Evolutionary conservation across 2,113 vertebrate species (phyloP), one percentile per base, ranked within the genome.

Genomic region (Phocoena phocoena): DNA sequence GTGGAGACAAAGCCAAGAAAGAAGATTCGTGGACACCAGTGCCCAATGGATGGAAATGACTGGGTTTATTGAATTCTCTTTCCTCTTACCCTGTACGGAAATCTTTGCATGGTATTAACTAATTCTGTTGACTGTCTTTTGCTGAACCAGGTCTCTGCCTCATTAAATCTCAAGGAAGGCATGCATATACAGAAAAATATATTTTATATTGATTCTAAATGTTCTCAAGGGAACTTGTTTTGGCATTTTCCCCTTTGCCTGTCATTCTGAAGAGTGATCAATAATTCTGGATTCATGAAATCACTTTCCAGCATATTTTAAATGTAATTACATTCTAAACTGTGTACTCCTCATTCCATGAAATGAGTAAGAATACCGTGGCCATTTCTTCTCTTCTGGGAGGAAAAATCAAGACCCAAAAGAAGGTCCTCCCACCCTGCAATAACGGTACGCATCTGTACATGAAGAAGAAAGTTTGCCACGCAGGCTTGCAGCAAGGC

Each of bases 241-340:
- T 55, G 33, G 68, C 92, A 95, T 93, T 93, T 88, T 8, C 41
- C 53, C 83, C 44, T 87, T 60, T 96, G 93, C 71, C 55, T 97
- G 68, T 96, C 83, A 96, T 91, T 86, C 58, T 92, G 70, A 96
- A 96, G 81, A 97, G 44, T 92, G 73, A 97, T n/a, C 85, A 74
- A 96, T 95, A 83, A 93, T 96, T 97, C 82, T 63, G 67, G 83
- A 96, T 97, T 97, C 95, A 95, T 96, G 87, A 93, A 97, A 96
- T 97, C 74, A 90, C 44, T 97, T 97, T 88, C 63, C n/a, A 97
- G 92, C 50, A 95, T 93, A 96, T 96, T 95, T 96, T 93, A 93
- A 96, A 97, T 88, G 79, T 92, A 97, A 97, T 96, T 92, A 96
- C 53, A 93, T 80, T 84, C 74, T 62, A 92, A 88, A 96, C 83